Base-by-base conservation (phyloP, 2,113 vertebrate genomes). In the Rhynchopsitta pachyrhyncha region DNA sequence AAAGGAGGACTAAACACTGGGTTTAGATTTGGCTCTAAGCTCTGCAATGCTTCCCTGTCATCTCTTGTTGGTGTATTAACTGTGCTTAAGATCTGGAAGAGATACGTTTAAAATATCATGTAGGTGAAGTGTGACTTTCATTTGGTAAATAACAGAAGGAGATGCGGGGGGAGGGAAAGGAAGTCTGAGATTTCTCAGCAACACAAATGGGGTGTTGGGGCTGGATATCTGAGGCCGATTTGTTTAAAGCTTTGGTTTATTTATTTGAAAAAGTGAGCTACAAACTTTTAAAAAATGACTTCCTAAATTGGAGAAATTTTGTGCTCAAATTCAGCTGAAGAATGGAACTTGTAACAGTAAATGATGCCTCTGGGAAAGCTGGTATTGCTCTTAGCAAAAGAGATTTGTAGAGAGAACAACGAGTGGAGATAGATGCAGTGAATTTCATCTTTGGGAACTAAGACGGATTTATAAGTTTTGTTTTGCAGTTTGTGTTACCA, bases 371-470 rank as follows among this genome's bases (percentile, higher is more conserved):
- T 90, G 95, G 92, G 90, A 92, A 93, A 89, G 59, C 76, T 77
- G 89, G 79, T 69, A 71, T 41, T 95, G 82, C 83, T 97, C 57
- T 95, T 94, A 94, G 83, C 67, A 57, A 82, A 91, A 80, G 90
- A 98, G 97, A 97, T 98, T 97, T 97, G 97, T 92, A 31, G 90
- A 79, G 85, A 92, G 92, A 91, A 52, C 95, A 96, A 96, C 90
- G 92, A 97, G 85, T 53, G 92, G 88, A 96, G 97, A 98, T 94
- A 74, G 89, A 97, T 95, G 95, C 86, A 75, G 85, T 96, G 97
- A 97, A 96, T 90, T 95, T 95, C 77, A 68, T 79, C 86, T 95
- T 90, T 55, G 85, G 80, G 71, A 96, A 59, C 86, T 73, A 64
- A 80, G 69, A 52, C 41, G 92, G 94, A 93, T 90, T 93, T 94